Base-by-base conservation (phyloP, 2,888 invertebrate species). In the Himalopsyche anomala region DNA sequence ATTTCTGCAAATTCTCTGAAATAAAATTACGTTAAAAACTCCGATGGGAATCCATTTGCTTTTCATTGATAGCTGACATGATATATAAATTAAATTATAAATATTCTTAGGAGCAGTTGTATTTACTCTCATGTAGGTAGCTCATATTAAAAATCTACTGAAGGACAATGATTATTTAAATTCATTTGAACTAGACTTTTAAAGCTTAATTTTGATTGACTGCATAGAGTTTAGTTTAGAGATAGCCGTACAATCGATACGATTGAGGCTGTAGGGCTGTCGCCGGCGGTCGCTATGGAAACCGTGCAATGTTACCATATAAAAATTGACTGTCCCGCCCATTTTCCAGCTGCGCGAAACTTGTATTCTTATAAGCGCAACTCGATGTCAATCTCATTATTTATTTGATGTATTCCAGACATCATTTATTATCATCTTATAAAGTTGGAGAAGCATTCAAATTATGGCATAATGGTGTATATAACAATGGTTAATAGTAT, bases 281-380 rank as follows among this genome's bases (percentile, higher is more conserved):
- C 80, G 80, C 83, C 15, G 54, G 36, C 38, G 36, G 83, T 83
- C 80, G 80, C 83, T n/a, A 86, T 81, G 83, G 86, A 54, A 84
- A 81, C 74, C 6, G 36, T 84, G 11, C 5, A 80, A 79, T 86
- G 54, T 86, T 86, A 80, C 86, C 86, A 85, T 84, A 45, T 80
- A 38, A 83, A 56, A 54, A 51, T 42, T 82, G 74, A 80, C 51
- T 82, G 86, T 84, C 86, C 86, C 84, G 84, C 86, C 86, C 86
- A 74, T 84, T 84, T 86, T 86, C 80, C 84, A 82, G 86, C 80
- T 86, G 86, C 86, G 84, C 84, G 85, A 85, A 85, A 84, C 80
- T 81, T 45, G 74, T 19, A 45, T 79, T 17, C 28, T 45, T n/a
- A 81, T 19, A 45, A 84, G 80, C 84, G 80, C 84, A 84, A 80